These are phyloP conservation scores for Pangasianodon gigas DNA, from an alignment of 2,113 vertebrate species.

Conservation along the genomic window DNA sequence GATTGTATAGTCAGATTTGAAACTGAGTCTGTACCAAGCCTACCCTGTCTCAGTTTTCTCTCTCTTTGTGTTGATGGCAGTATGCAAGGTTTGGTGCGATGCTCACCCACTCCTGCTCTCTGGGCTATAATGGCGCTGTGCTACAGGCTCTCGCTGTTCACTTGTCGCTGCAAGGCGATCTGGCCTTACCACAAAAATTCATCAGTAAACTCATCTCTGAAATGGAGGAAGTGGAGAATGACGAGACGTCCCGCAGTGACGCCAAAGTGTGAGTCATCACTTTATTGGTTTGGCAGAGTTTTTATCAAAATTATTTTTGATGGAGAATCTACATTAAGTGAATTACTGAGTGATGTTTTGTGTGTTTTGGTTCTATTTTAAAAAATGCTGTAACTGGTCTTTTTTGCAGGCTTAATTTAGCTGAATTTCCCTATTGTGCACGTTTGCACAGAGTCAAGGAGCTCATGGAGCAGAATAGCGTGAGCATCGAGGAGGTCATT, in stretches of 20 bases:
- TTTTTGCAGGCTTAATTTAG: conserved; percentile 83
- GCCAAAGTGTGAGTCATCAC: conserved; percentile 81
- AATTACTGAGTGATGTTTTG: neutral
- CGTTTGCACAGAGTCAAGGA: conserved; percentile 89
- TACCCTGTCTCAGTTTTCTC: neutral
- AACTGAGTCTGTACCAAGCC: neutral
- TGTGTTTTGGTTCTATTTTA: neutral
- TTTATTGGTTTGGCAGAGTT: neutral
- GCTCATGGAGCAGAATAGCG: conserved; percentile 80
- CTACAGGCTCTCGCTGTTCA: conserved; percentile 94
- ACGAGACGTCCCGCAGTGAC: conserved; percentile 82
- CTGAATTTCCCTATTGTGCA: conserved; percentile 88
- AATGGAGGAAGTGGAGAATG: conserved; percentile 89
- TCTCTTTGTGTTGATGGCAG: conserved; percentile 63
- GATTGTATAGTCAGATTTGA: neutral
- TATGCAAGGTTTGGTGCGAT: conserved; percentile 85
- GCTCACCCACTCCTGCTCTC: conserved; percentile 91
- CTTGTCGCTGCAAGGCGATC: conserved; percentile 84
- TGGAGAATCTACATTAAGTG: neutral
- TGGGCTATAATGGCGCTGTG: conserved; percentile 95
- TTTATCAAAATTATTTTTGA: neutral
- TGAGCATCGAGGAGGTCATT: conserved; percentile 90
- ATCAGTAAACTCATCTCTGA: conserved; percentile 85
- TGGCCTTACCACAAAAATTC: conserved; percentile 79
- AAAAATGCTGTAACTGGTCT: neutral